Conservation (phyloP, 2,888 invertebrate genomes). For the Xylocampa areola region DNA sequence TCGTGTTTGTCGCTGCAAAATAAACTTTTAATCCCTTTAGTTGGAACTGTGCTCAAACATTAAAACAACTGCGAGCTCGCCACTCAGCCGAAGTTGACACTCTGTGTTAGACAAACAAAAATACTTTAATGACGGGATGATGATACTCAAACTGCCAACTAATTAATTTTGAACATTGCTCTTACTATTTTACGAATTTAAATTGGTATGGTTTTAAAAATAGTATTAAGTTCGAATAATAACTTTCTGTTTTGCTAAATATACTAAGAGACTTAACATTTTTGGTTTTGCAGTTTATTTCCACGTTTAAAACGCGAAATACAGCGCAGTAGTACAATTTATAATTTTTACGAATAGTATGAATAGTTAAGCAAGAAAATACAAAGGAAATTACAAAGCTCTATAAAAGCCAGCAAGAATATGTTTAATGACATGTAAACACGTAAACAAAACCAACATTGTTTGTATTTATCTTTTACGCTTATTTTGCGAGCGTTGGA, state of each 20-base stretch:
- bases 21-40: slow-evolving; percentile 57
- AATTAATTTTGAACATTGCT: slow-evolving; percentile 37
- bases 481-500: slow-evolving; percentile 28
- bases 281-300: slow-evolving; percentile 1
- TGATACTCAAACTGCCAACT: slow-evolving; percentile 34
- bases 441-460: slow-evolving; percentile 45
- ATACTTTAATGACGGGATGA: slow-evolving; percentile 46
- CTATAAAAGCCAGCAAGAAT: slow-evolving; percentile 31
- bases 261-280: no score
- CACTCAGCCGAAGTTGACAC: slow-evolving; percentile 40
- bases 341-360: neutral
- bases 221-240: no score
- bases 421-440: slow-evolving; percentile 50
- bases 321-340: no score
- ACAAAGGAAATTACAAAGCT: slow-evolving; percentile 47
- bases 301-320: neutral
- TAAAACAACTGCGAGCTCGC: slow-evolving; percentile 40
- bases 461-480: slow-evolving; percentile 38
- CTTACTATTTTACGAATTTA: no score
- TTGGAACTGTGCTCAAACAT: slow-evolving; percentile 50
- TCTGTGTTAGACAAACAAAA: slow-evolving; percentile 49
- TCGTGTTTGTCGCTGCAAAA: slow-evolving; percentile 54
- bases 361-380: neutral
- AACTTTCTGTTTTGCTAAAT: no score
- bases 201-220: no score